phyloP scores from a whole-genome alignment of 2,888 invertebrate species.

The Eulithis testata region DNA sequence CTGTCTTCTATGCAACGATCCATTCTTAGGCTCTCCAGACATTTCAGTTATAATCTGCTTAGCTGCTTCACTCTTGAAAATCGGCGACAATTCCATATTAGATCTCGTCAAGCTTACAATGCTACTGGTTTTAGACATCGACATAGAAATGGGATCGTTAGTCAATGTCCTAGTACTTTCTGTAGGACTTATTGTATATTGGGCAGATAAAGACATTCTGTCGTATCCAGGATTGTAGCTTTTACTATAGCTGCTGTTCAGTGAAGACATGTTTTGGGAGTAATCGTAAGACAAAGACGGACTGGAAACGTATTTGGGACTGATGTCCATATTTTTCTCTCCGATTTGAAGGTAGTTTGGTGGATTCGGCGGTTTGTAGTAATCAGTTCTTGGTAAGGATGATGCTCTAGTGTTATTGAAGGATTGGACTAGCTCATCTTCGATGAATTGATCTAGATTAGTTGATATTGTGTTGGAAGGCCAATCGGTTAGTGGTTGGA shows the following conservation, averaged over 20 bases:
- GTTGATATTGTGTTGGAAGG: slow-evolving; percentile 68
- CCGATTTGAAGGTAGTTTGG: slow-evolving; percentile 62
- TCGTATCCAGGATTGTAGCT: slow-evolving; percentile 74
- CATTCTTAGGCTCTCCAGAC: slow-evolving; percentile 82
- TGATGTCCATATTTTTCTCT: slow-evolving; percentile 73
- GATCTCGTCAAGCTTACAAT: slow-evolving; percentile 75
- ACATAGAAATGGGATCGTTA: slow-evolving; percentile 71
- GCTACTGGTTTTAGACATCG: slow-evolving; percentile 76
- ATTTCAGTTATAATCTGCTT: slow-evolving; percentile 94
- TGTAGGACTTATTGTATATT: slow-evolving; percentile 78
- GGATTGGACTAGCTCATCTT: slow-evolving; percentile 76
- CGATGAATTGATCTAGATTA: slow-evolving; percentile 78
- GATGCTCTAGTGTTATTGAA: slow-evolving; percentile 75
- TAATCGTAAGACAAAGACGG: slow-evolving; percentile 79
- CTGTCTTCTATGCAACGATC: slow-evolving; percentile 86
- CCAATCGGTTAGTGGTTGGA: slow-evolving; percentile 81
- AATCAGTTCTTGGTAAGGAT: slow-evolving; percentile 80
- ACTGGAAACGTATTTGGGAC: slow-evolving; percentile 78
- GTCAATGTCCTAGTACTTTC: slow-evolving; percentile 77
- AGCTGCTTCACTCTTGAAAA: slow-evolving; percentile 94
- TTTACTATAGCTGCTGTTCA: slow-evolving; percentile 74
- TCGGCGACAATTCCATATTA: slow-evolving; percentile 88
- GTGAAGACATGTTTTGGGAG: slow-evolving; percentile 72
- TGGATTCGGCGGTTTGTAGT: slow-evolving; percentile 61
- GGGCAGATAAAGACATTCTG: slow-evolving; percentile 71